phyloP scores from a whole-genome alignment of 2,797 vertebrate genomes.

The Acrossocheilus fasciatus region DNA sequence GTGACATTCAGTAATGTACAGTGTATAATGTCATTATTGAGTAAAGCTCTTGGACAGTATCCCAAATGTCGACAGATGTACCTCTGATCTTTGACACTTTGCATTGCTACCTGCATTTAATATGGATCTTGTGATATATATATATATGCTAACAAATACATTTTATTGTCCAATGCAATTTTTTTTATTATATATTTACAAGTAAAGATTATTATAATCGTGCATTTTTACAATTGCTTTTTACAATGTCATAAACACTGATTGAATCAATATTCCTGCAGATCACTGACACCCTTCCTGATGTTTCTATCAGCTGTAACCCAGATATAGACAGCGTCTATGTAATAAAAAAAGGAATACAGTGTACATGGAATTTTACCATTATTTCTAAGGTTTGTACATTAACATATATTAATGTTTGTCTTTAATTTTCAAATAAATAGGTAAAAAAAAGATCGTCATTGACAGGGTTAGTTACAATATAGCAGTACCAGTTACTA shows the following conservation, averaged over 20 bases:
- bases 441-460: too few species aligned
- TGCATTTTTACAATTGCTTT: neutral
- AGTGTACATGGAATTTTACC: slow-evolving; percentile 80
- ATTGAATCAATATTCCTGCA: slow-evolving; percentile 60
- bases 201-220: neutral
- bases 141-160: neutral
- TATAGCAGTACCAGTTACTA: too few species aligned
- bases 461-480: too few species aligned
- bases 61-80: neutral
- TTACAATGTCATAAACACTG: neutral
- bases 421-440: too few species aligned
- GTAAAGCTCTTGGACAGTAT: too few species aligned
- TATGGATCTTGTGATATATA: neutral
- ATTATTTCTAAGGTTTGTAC: slow-evolving; percentile 80
- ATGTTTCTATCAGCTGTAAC: slow-evolving; percentile 76
- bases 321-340: slow-evolving; percentile 72
- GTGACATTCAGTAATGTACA: neutral
- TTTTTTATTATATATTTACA: neutral
- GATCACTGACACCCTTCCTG: slow-evolving; percentile 80
- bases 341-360: slow-evolving; percentile 64
- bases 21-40: neutral
- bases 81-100: neutral
- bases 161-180: neutral
- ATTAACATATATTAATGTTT: neutral
- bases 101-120: neutral